These are phyloP conservation scores for Psammodynastes pulverulentus DNA, from an alignment of 2,113 vertebrate species.

Conservation along the genomic window DNA sequence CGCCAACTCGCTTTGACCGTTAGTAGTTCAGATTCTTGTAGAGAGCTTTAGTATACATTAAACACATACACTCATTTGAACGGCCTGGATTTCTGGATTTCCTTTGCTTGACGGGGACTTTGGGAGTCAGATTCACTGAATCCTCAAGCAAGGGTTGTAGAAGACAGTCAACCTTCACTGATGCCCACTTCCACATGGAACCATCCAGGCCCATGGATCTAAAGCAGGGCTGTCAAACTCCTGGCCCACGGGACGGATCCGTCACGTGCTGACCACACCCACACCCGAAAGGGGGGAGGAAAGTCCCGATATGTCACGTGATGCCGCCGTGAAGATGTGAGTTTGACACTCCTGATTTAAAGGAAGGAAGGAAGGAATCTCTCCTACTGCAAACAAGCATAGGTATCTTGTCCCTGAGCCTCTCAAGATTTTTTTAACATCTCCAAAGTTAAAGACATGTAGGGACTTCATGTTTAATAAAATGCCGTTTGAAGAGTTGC, in stretches of 20 bases:
- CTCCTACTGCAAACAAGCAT: background rate
- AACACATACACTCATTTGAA: too few species aligned
- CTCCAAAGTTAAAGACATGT: background rate
- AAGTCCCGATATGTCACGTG: too few species aligned
- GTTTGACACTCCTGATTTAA: too few species aligned
- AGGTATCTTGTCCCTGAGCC: background rate
- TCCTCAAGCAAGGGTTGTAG: background rate
- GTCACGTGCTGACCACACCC: too few species aligned
- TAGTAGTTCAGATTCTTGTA: background rate
- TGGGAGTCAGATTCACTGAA: background rate
- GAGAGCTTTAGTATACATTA: too few species aligned
- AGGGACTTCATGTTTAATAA: background rate
- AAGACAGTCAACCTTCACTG: background rate
- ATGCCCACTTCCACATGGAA: too few species aligned
- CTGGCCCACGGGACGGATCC: too few species aligned
- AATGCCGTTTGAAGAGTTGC: background rate
- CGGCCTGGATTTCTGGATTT: too few species aligned
- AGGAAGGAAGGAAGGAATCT: background rate
- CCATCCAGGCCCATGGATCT: background rate
- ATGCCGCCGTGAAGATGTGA: too few species aligned
- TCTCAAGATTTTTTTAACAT: background rate
- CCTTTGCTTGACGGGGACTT: background rate
- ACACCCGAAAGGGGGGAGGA: too few species aligned
- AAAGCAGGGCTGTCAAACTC: too few species aligned
- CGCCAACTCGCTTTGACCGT: background rate